Base-by-base conservation (phyloP, 1,140 invertebrate genomes). In the Lucilia sericata region DNA sequence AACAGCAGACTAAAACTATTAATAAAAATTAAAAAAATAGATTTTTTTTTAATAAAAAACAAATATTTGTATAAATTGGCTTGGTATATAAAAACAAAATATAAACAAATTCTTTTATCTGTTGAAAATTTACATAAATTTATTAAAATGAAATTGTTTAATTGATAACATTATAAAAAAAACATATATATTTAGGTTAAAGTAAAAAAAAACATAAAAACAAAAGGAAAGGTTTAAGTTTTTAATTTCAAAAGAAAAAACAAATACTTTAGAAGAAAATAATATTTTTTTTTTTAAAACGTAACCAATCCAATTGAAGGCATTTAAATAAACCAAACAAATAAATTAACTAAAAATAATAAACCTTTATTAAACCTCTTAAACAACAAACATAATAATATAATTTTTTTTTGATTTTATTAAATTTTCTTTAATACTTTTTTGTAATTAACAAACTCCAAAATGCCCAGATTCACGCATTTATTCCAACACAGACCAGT, bases 261-360 rank as follows among this genome's bases (percentile, higher is more conserved):
- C 8, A 25, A 70, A 70, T 70, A 19, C 1, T 19, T n/a, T 21
- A 70, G 25, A 70, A 70, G 21, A 70, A 70, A 70, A 70, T 70
- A 70, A 55, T 12, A 19, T 25, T 21, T 21, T 10, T 70, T 47
- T 51, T 25, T 21, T 49, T 19, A 25, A 70, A 70, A 21, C 76
- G 76, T 13, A 80, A 80, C 76, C 76, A 80, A 80, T 80, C 76
- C 76, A 80, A 80, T 19, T 80, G 76, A 80, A 80, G 76, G 76
- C 76, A 80, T 80, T 80, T 80, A 80, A 30, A 80, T 49, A 47
- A 75, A 42, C 9, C 47, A 78, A 78, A 76, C 12, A 19, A 80
- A 7, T n/a, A 12, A 60, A 60, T 5, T n/a, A 60, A 60, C 55
- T 60, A n/a, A 21, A 70, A 70, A 30, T 30, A 30, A 30, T 25